These are phyloP conservation scores for Diachasma alloeum DNA, from an alignment of 1,140 invertebrate genomes.

Conservation along the genomic window DNA sequence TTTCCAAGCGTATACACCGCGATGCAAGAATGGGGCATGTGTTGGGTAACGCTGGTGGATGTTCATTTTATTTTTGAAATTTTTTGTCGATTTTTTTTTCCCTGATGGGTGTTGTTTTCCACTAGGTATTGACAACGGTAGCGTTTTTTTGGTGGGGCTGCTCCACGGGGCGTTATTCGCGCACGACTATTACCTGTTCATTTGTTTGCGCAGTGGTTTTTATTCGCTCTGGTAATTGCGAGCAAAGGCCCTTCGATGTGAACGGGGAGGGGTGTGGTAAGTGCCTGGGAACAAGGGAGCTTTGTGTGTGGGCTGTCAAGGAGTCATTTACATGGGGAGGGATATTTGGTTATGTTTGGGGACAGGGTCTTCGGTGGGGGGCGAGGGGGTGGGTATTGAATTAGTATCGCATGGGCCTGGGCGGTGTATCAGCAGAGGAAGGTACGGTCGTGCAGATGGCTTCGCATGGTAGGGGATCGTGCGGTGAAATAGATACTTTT, in stretches of 20 bases:
- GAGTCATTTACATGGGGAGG: background rate
- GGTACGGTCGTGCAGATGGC: no score
- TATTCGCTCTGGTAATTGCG: slow-evolving; percentile 24
- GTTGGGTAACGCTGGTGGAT: background rate
- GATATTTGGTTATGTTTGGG: background rate
- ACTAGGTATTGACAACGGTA: background rate
- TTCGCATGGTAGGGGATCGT: no score
- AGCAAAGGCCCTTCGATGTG: background rate
- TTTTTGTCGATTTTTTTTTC: background rate
- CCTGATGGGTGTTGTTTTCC: background rate
- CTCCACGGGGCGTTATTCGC: background rate
- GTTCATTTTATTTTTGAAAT: background rate
- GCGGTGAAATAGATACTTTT: no score
- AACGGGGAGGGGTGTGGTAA: background rate
- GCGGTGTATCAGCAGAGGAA: no score
- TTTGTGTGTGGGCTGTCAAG: background rate
- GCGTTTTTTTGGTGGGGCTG: background rate
- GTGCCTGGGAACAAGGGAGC: background rate
- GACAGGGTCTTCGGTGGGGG: no score
- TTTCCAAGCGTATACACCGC: no score
- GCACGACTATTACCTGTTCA: background rate
- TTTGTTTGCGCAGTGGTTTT: slow-evolving; percentile 8
- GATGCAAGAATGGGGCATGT: background rate
- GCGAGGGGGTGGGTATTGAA: no score
- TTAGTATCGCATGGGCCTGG: no score